Conservation (phyloP, 2,797 vertebrate genomes). For the Peromyscus eremicus region DNA sequence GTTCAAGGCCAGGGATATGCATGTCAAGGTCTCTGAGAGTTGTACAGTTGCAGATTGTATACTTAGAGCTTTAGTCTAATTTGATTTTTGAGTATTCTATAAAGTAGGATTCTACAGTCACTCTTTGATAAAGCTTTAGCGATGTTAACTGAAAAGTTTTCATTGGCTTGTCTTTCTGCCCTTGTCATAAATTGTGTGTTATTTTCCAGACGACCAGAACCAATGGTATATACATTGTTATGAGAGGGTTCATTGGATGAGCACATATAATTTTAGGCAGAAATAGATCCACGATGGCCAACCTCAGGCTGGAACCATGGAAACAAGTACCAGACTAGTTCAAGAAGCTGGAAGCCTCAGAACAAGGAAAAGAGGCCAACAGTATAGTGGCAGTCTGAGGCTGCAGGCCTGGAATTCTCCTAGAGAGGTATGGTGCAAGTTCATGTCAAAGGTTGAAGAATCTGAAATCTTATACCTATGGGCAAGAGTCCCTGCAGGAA, state of each 20-base stretch:
- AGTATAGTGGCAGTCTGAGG: no score
- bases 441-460: neutral
- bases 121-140: neutral
- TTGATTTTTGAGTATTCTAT: conserved; percentile 7
- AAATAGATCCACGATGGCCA: neutral
- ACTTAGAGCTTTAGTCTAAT: neutral
- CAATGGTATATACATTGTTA: neutral
- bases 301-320: neutral
- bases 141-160: conserved; percentile 37
- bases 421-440: no score
- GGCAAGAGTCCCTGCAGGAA: neutral
- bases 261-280: neutral
- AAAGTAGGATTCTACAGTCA: neutral
- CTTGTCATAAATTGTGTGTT: neutral
- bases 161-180: neutral
- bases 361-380: neutral
- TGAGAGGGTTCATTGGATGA: neutral
- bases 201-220: neutral
- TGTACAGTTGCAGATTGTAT: neutral
- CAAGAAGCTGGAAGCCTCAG: neutral
- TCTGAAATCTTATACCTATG: neutral
- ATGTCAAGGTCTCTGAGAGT: neutral
- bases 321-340: neutral
- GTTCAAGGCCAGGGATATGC: neutral
- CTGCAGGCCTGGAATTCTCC: neutral